phyloP scores from a whole-genome alignment of 2,113 vertebrate species.

The Megatriorchis doriae region DNA sequence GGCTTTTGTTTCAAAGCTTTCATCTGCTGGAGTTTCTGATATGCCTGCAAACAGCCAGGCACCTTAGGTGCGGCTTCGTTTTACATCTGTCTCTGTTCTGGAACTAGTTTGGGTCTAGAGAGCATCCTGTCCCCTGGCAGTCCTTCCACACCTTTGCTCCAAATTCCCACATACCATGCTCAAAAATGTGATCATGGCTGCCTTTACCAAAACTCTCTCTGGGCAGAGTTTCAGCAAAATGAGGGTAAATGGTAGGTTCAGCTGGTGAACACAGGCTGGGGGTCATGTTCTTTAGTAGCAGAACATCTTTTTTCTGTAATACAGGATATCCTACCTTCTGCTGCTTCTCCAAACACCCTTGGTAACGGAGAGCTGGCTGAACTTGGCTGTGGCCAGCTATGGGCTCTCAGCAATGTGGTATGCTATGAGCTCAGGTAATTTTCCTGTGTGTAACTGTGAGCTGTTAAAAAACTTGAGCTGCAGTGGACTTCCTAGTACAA shows the following conservation, averaged over 20 bases:
- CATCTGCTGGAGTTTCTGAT: neutral
- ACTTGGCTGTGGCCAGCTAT: neutral
- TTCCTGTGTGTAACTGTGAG: neutral
- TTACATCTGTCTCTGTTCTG: neutral
- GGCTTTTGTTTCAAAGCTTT: neutral
- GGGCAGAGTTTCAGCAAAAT: neutral
- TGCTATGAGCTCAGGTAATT: neutral
- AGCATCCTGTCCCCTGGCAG: neutral
- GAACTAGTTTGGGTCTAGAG: neutral
- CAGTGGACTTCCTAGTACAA: neutral
- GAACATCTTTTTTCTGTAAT: neutral
- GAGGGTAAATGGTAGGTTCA: neutral
- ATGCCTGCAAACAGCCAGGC: neutral
- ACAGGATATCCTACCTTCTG: neutral
- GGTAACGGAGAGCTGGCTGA: neutral
- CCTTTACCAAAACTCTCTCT: neutral
- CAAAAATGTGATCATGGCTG: neutral
- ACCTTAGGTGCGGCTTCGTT: neutral
- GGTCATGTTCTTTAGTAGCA: neutral
- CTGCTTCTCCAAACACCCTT: neutral
- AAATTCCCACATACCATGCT: neutral
- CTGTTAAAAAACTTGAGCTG: neutral
- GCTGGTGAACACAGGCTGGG: neutral
- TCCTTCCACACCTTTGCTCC: neutral
- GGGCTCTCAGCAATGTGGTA: neutral